These are phyloP conservation scores for Agrenia bidenticulata DNA, from an alignment of 2,888 invertebrate genomes.

Conservation along the genomic window DNA sequence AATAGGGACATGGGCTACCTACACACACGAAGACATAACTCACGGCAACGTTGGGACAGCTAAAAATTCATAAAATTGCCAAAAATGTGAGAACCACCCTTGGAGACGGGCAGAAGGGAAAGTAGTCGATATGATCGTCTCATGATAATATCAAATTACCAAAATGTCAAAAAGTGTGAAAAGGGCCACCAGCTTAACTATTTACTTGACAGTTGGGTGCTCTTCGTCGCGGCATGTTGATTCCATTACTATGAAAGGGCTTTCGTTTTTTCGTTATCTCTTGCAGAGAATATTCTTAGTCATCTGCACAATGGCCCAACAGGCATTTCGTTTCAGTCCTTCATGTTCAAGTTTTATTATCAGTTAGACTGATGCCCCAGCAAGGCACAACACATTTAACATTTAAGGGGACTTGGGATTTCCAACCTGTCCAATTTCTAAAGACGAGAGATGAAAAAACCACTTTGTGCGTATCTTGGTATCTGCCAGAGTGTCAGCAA, in stretches of 20 bases:
- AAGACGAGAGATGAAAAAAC: no score
- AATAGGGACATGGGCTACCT: neutral
- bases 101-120: slow-evolving; percentile 7
- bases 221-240: neutral
- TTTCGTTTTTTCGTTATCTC: neutral
- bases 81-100: slow-evolving; percentile 25
- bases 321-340: slow-evolving; percentile 12
- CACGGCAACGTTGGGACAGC: neutral
- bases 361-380: neutral
- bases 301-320: neutral
- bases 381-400: no score
- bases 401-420: no score
- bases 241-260: slow-evolving; percentile 1
- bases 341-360: neutral
- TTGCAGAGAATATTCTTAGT: no score
- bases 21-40: neutral
- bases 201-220: slow-evolving; percentile 21
- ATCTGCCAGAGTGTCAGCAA: slow-evolving; percentile 24
- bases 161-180: slow-evolving; percentile 28
- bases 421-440: slow-evolving; percentile 1
- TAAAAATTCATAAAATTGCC: slow-evolving; percentile 20
- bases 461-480: slow-evolving; percentile 19
- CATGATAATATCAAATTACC: slow-evolving; percentile 25
- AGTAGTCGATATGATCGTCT: neutral
- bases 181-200: slow-evolving; percentile 19